Percentiles rank a stretch among this genome's conserved stretches.
Conservation (phyloP, 2,113 vertebrate species). For the Macrotus californicus region DNA sequence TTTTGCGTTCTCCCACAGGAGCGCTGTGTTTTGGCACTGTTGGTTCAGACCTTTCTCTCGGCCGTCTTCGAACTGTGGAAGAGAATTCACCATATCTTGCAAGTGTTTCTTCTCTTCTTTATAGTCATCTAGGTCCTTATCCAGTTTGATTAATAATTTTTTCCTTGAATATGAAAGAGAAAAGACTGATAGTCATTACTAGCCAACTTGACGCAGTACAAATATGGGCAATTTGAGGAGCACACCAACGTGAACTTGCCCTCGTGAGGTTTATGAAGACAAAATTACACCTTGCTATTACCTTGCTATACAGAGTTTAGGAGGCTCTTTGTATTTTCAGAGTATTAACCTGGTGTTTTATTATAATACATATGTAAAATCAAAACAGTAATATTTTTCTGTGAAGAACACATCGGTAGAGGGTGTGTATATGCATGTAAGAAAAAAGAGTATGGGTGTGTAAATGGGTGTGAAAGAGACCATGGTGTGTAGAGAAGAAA, state of each 20-base stretch:
- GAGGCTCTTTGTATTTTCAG: neutral
- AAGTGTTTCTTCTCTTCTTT: constrained; percentile 82
- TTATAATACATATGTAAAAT: neutral
- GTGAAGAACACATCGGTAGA: neutral
- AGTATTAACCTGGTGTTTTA: neutral
- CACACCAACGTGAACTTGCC: neutral
- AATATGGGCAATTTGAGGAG: neutral
- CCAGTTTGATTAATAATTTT: constrained; percentile 84
- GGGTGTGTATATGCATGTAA: neutral
- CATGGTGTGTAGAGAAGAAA: neutral
- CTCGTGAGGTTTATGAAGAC: neutral
- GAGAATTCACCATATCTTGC: constrained; percentile 74
- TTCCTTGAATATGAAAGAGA: constrained; percentile 79
- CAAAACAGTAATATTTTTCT: neutral
- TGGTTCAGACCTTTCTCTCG: constrained; percentile 73
- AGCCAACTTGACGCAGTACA: neutral
- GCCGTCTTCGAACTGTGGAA: constrained; percentile 68
- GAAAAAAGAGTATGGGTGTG: neutral
- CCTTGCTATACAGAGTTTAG: neutral
- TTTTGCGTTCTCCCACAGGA: constrained; percentile 86
- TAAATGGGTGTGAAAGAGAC: accelerated
- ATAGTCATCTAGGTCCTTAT: constrained; percentile 82
- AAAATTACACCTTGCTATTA: neutral
- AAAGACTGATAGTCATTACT: neutral
- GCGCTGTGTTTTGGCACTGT: constrained; percentile 76